Evolutionary conservation across 1,140 invertebrate genomes (phyloP).

Genomic region (Pemphigus obesinymphae): DNA sequence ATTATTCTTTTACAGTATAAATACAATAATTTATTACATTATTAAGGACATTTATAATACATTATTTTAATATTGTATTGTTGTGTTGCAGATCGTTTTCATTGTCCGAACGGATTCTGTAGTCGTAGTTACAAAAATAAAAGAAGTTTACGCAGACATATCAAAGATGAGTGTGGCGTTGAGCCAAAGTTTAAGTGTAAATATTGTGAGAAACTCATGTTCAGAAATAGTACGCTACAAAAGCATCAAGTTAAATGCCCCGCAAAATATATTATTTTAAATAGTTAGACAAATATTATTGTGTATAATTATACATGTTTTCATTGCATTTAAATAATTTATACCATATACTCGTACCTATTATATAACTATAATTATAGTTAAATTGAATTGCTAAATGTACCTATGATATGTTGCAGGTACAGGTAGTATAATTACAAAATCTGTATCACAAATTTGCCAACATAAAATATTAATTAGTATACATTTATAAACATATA

Average conservation of each 20-base stretch:
- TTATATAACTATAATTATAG: no score
- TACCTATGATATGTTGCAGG: no score
- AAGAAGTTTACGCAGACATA: conserved; percentile 44
- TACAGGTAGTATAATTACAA: no score
- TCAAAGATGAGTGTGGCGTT: conserved; percentile 46
- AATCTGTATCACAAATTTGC: no score
- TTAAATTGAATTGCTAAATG: no score
- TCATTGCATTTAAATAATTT: not conserved
- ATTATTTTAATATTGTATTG: not conserved
- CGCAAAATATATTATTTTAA: not conserved
- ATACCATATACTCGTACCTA: no score
- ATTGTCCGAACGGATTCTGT: conserved; percentile 25
- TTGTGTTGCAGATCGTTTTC: conserved; percentile 21
- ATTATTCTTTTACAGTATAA: not conserved
- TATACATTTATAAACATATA: no score
- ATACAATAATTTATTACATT: not conserved
- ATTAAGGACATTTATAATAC: not conserved
- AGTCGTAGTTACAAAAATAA: conserved; percentile 32
- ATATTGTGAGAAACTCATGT: conserved; percentile 22
- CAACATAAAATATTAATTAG: no score
- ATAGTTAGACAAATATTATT: not conserved
- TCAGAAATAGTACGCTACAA: conserved; percentile 5
- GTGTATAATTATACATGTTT: not conserved
- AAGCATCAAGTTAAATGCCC: conserved; percentile 8
- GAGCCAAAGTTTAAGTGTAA: conserved; percentile 43